phyloP scores from a whole-genome alignment of 2,113 vertebrate species.

The Phycodurus eques region DNA sequence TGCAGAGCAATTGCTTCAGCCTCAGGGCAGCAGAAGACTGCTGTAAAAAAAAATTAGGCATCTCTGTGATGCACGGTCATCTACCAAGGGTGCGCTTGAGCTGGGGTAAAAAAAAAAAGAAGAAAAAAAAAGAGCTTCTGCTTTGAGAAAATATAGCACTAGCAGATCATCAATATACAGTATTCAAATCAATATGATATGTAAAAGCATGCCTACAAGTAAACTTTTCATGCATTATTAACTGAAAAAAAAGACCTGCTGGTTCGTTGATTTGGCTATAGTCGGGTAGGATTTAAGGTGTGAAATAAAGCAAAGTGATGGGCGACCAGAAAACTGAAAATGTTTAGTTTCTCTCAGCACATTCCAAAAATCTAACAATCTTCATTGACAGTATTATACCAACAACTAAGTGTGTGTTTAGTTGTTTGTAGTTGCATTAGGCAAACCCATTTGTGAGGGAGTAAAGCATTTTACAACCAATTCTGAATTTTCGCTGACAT shows the following conservation, averaged over 20 bases:
- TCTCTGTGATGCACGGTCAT: conserved; percentile 61
- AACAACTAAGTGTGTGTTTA: too few relatives aligned
- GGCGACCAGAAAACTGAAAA: background rate
- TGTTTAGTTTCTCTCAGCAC: background rate
- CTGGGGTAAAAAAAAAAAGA: conserved; percentile 37
- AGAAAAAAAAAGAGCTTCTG: conserved; percentile 54
- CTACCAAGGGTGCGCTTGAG: conserved; percentile 59
- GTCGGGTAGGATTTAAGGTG: background rate
- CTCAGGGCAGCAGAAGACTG: conserved; percentile 49
- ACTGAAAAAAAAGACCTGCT: background rate
- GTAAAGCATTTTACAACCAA: too few relatives aligned
- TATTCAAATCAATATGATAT: background rate
- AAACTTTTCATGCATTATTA: background rate
- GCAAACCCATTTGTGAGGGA: too few relatives aligned
- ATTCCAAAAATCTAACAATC: background rate
- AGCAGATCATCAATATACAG: background rate
- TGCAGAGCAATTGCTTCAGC: conserved; percentile 67
- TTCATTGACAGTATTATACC: background rate
- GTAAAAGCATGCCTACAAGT: background rate
- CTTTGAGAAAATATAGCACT: conserved; percentile 60
- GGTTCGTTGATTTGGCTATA: background rate
- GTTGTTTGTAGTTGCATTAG: too few relatives aligned
- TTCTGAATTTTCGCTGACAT: too few relatives aligned
- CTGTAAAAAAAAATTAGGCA: conserved; percentile 54
- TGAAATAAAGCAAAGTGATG: background rate